Evolutionary conservation across 2,888 invertebrate genomes (phyloP).

Genomic region (Ichneumoninae sp.): DNA sequence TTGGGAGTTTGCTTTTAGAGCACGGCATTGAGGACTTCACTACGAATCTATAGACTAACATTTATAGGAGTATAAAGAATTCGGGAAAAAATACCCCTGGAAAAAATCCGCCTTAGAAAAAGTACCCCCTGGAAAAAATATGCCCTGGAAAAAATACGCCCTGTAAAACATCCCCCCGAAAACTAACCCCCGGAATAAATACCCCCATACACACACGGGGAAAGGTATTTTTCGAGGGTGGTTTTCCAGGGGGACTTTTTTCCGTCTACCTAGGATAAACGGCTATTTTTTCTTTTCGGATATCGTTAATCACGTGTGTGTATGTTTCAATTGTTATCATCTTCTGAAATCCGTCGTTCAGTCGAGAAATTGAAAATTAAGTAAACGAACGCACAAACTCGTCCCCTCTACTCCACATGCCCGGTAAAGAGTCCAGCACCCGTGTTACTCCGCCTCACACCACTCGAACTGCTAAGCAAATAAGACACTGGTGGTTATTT

Average conservation of each 20-base stretch:
- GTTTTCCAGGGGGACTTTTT: too few species aligned
- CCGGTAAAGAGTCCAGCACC: not conserved
- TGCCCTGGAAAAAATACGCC: too few species aligned
- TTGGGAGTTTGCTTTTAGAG: conserved; percentile 13
- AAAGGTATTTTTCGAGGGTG: too few species aligned
- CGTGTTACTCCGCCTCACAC: not conserved
- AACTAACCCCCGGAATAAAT: too few species aligned
- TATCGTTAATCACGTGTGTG: too few species aligned
- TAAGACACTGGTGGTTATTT: conserved; percentile 15
- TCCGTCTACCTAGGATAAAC: too few species aligned
- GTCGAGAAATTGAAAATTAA: not conserved
- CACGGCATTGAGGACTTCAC: conserved; percentile 2
- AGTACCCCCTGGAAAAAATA: too few species aligned
- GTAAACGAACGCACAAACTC: not conserved
- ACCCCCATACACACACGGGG: too few species aligned
- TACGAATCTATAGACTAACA: conserved; percentile 4
- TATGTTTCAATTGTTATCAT: not conserved
- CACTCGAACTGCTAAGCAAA: not conserved
- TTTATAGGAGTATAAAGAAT: not conserved
- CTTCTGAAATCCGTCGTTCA: not conserved
- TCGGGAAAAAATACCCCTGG: too few species aligned
- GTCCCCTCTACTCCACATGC: not conserved
- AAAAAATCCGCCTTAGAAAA: too few species aligned
- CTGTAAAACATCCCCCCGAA: too few species aligned
- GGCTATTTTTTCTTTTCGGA: too few species aligned